These are phyloP conservation scores for Ophiothrix spiculata DNA, from an alignment of 35 echinoderm and acorn worm species.

Conservation along the genomic window DNA sequence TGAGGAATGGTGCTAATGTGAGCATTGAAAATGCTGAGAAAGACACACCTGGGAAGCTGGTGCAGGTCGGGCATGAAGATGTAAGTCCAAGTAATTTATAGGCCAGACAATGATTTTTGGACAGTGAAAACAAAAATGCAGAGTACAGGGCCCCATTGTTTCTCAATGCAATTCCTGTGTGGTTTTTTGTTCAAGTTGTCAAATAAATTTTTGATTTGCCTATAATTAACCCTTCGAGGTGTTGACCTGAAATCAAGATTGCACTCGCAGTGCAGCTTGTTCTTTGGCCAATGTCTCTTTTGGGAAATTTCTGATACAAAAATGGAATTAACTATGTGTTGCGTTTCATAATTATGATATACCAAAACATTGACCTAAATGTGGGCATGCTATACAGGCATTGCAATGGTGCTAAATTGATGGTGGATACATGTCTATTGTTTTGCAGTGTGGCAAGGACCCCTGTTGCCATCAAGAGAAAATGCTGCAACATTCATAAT, in stretches of 20 bases:
- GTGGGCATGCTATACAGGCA: too few species aligned
- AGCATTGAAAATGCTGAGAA: conserved; percentile 26
- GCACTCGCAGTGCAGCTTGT: background rate
- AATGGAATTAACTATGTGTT: too few species aligned
- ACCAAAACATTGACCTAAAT: too few species aligned
- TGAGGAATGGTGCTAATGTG: conserved; percentile 19
- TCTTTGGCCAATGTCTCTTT: too few species aligned
- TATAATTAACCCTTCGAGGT: background rate
- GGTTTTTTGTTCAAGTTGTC: background rate
- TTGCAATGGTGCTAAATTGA: too few species aligned
- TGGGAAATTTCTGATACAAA: too few species aligned
- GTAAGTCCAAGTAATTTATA: background rate
- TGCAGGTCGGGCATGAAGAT: background rate
- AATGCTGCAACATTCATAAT: too few species aligned
- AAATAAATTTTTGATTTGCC: background rate
- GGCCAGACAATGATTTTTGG: background rate
- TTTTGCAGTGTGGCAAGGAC: too few species aligned
- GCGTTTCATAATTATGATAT: too few species aligned
- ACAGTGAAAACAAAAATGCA: background rate
- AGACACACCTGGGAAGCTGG: background rate
- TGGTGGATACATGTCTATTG: too few species aligned
- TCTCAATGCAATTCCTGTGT: background rate
- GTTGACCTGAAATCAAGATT: background rate
- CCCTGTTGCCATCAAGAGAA: too few species aligned
- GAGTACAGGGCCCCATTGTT: background rate